A percentile compares a stretch with the other conserved stretches of the same genome.
Conservation (phyloP, 1,140 invertebrate genomes). For the Sinonovacula constricta region DNA sequence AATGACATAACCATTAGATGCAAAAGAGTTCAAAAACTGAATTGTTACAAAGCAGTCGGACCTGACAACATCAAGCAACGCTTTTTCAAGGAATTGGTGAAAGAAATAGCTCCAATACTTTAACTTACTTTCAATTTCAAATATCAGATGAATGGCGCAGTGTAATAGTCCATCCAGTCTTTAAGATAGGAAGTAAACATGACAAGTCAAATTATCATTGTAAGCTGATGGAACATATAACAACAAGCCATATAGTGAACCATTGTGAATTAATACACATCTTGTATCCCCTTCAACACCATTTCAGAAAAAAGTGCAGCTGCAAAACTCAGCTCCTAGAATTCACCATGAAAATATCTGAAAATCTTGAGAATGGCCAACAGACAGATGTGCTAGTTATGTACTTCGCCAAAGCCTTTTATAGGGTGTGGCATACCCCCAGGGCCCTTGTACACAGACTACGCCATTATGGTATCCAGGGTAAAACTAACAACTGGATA, state of each 20-base stretch:
- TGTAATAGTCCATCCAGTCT: conserved; percentile 1
- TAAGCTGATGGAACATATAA: conserved; percentile 12
- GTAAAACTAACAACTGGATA: conserved; percentile 47
- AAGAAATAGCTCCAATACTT: conserved; percentile 10
- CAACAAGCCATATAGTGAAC: conserved; percentile 4
- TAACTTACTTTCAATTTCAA: not conserved
- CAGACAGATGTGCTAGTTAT: conserved; percentile 34
- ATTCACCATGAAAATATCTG: no score
- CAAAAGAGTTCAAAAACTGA: no score
- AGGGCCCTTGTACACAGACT: conserved; percentile 48
- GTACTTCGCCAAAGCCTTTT: conserved; percentile 60
- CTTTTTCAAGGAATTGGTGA: not conserved
- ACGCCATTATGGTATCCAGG: conserved; percentile 42
- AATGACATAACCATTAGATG: no score
- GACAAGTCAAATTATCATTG: conserved; percentile 14
- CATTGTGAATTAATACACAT: conserved; percentile 11
- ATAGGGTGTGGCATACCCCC: conserved; percentile 55
- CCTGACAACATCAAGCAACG: not conserved
- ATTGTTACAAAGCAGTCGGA: not conserved
- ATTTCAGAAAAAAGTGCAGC: conserved; percentile 2
- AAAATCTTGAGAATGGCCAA: conserved; percentile 14
- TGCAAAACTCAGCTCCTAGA: conserved; percentile 40
- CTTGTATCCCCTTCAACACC: conserved; percentile 11
- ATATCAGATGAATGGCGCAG: conserved; percentile 2
- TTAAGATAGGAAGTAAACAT: conserved; percentile 9